Conservation (phyloP, 1,140 invertebrate genomes). For the Leptopilina boulardi region DNA sequence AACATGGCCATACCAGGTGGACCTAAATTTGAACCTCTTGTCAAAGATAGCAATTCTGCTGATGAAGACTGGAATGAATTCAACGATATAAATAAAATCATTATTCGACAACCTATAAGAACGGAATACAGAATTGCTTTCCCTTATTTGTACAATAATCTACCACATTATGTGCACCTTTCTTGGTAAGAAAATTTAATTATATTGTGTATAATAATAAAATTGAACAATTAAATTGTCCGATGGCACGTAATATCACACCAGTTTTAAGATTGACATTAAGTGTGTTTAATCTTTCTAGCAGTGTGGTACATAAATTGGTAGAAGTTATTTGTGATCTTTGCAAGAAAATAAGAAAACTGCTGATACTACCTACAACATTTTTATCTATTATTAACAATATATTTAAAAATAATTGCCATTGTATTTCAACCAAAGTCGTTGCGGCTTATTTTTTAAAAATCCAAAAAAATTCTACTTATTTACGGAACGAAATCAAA, state of each 20-base stretch:
- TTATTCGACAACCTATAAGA: conserved; percentile 97
- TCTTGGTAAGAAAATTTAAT: conserved; percentile 86
- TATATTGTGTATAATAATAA: too few relatives aligned
- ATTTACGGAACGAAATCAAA: too few relatives aligned
- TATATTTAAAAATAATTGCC: background rate
- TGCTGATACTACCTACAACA: conserved; percentile 74
- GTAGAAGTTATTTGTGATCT: conserved; percentile 74
- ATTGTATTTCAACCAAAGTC: too few relatives aligned
- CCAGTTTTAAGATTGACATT: conserved; percentile 70
- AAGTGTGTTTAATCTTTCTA: conserved; percentile 68
- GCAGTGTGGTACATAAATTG: conserved; percentile 75
- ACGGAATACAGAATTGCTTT: conserved; percentile 99
- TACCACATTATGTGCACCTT: conserved; percentile 96
- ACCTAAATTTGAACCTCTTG: conserved; percentile 99
- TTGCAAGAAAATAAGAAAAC: conserved; percentile 68
- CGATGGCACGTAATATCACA: conserved; percentile 56
- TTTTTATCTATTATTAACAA: background rate
- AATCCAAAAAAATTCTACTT: too few relatives aligned
- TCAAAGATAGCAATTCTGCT: conserved; percentile 97
- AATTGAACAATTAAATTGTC: too few relatives aligned
- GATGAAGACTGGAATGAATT: conserved; percentile 99
- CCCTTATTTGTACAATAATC: conserved; percentile 99
- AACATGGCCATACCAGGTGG: conserved; percentile 99
- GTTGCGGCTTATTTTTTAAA: too few relatives aligned
- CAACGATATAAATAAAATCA: conserved; percentile 99